A percentile compares a stretch with the other conserved stretches of the same genome.
Conservation (phyloP, 2,113 vertebrate species). For the Xiphorhynchus elegans region DNA sequence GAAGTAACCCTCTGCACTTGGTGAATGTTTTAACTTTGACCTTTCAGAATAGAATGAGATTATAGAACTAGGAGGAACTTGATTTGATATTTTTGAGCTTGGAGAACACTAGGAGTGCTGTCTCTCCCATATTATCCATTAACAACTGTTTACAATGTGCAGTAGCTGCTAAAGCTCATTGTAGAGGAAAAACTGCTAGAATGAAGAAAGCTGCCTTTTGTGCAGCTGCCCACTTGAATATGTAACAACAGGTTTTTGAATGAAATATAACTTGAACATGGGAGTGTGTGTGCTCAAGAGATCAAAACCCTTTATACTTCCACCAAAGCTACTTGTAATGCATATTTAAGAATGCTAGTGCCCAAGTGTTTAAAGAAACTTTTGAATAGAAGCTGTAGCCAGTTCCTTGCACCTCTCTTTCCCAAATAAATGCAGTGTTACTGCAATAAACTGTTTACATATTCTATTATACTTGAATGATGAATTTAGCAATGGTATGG, state of each 20-base stretch:
- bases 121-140: neutral
- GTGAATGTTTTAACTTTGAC: neutral
- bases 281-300: neutral
- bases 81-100: neutral
- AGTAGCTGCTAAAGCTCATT: neutral
- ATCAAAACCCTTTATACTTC: neutral
- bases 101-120: neutral
- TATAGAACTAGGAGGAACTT: neutral
- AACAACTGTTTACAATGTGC: neutral
- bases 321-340: neutral
- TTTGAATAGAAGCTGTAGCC: neutral
- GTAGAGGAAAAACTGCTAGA: neutral
- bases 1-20: neutral
- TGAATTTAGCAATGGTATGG: neutral
- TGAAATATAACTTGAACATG: neutral
- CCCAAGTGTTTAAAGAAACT: neutral
- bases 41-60: neutral
- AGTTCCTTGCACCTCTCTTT: neutral
- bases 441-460: conserved; percentile 14
- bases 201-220: neutral
- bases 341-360: neutral
- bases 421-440: neutral
- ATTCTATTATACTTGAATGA: conserved; percentile 9
- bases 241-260: neutral
- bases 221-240: neutral